phyloP scores from a whole-genome alignment of 2,888 invertebrate genomes.

The Drosophila phalerata region DNA sequence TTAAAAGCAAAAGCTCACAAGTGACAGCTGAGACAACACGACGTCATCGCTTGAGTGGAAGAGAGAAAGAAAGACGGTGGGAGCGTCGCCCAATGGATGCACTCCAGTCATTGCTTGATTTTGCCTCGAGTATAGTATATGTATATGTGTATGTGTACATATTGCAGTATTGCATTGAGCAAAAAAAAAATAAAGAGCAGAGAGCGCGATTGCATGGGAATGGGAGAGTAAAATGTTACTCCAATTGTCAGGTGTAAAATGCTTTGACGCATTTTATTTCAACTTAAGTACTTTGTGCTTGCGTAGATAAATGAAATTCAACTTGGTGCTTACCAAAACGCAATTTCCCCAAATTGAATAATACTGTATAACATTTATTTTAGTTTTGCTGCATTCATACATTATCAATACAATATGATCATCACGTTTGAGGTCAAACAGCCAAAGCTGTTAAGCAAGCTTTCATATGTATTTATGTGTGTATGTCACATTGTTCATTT shows the following conservation, averaged over 20 bases:
- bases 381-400: neutral
- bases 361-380: constrained; percentile 3
- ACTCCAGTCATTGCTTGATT: constrained; percentile 28
- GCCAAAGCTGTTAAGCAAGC: constrained; percentile 22
- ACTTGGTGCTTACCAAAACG: constrained; percentile 1
- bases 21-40: constrained; percentile 21
- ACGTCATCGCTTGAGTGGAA: constrained; percentile 15
- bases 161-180: constrained; percentile 26
- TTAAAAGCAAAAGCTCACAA: constrained; percentile 12
- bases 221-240: constrained; percentile 25
- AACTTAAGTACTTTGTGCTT: constrained; percentile 36
- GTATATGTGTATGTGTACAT: neutral
- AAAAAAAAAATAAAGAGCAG: constrained; percentile 12
- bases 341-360: neutral
- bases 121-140: constrained; percentile 17
- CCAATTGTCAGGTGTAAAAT: constrained; percentile 47
- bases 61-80: constrained; percentile 10
- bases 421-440: constrained; percentile 54
- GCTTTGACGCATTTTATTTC: constrained; percentile 33
- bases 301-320: constrained; percentile 19
- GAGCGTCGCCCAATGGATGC: constrained; percentile 23
- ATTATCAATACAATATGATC: constrained; percentile 27
- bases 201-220: constrained; percentile 2
- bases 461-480: constrained; percentile 1
- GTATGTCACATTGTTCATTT: neutral